A percentile compares a stretch with the other conserved stretches of the same genome.
Evolutionary conservation across 2,797 vertebrate genomes (phyloP).

Genomic region (Nannoperca australis): DNA sequence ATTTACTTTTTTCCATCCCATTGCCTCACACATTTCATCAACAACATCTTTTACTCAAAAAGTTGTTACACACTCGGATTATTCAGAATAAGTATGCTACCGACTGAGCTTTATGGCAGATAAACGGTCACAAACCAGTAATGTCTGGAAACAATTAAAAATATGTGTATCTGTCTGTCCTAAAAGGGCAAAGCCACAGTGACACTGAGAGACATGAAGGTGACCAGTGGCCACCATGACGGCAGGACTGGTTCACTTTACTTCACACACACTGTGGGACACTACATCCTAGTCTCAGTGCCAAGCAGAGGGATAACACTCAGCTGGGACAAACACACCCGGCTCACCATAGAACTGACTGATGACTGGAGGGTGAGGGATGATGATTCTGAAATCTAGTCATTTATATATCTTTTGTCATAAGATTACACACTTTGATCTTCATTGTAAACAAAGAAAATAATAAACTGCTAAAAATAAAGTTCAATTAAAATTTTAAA

Average conservation of each 20-base stretch:
- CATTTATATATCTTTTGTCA: neutral
- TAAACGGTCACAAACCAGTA: neutral
- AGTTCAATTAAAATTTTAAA: neutral
- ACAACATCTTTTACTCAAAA: neutral
- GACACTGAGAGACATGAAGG: constrained; percentile 78
- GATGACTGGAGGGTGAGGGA: constrained; percentile 73
- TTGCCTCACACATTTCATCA: neutral
- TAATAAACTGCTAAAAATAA: neutral
- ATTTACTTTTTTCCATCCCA: neutral
- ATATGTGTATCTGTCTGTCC: neutral
- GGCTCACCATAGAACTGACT: constrained; percentile 74
- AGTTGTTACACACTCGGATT: neutral
- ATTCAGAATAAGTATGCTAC: neutral
- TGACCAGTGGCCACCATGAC: constrained; percentile 52
- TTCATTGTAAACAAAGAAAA: neutral
- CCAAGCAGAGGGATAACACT: constrained; percentile 76
- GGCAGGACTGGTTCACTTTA: constrained; percentile 61
- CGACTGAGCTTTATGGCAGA: neutral
- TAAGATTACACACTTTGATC: neutral
- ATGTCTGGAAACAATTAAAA: neutral
- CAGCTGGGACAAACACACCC: constrained; percentile 86
- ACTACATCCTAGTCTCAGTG: constrained; percentile 81
- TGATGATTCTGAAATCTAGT: neutral
- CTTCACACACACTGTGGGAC: constrained; percentile 77
- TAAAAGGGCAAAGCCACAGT: constrained; percentile 71